A percentile compares a stretch with the other conserved stretches of the same genome.
phyloP scores from a whole-genome alignment of 2,888 invertebrate species.

The Catocala sponsa region DNA sequence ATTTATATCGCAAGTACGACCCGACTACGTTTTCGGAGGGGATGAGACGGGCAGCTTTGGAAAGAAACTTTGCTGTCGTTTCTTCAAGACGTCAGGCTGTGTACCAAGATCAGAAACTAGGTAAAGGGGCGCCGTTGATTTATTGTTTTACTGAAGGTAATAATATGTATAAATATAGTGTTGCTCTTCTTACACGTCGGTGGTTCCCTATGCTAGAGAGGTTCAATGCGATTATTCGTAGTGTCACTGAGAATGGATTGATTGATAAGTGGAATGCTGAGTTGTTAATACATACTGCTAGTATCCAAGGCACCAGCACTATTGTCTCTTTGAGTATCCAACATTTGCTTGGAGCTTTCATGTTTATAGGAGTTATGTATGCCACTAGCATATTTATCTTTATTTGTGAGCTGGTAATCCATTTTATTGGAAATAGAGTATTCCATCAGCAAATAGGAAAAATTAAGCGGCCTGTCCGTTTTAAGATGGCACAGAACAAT shows the following conservation, averaged over 20 bases:
- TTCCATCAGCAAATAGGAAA: background rate
- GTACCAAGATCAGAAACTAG: constrained; percentile 80
- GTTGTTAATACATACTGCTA: constrained; percentile 68
- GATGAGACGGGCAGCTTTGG: constrained; percentile 72
- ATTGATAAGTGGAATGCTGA: constrained; percentile 85
- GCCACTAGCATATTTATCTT: constrained; percentile 71
- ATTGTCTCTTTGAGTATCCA: constrained; percentile 75
- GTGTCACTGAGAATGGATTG: constrained; percentile 82
- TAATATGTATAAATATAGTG: constrained; percentile 84
- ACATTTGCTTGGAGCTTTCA: constrained; percentile 82
- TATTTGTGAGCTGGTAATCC: constrained; percentile 65
- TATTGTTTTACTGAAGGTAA: constrained; percentile 82
- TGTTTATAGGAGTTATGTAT: constrained; percentile 81
- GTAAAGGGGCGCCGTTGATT: constrained; percentile 76
- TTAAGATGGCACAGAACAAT: no score
- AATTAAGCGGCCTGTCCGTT: constrained; percentile 1
- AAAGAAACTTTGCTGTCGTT: constrained; percentile 80
- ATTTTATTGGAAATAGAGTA: constrained; percentile 26
- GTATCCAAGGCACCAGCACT: constrained; percentile 62
- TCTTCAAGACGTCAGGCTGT: constrained; percentile 80
- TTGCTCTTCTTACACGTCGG: constrained; percentile 78
- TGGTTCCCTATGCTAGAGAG: constrained; percentile 82
- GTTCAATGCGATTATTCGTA: constrained; percentile 81
- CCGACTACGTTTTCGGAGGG: constrained; percentile 78
- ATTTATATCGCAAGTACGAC: constrained; percentile 84